Evolutionary conservation across 2,797 vertebrate genomes (phyloP).

Genomic region (Spheniscus humboldti): DNA sequence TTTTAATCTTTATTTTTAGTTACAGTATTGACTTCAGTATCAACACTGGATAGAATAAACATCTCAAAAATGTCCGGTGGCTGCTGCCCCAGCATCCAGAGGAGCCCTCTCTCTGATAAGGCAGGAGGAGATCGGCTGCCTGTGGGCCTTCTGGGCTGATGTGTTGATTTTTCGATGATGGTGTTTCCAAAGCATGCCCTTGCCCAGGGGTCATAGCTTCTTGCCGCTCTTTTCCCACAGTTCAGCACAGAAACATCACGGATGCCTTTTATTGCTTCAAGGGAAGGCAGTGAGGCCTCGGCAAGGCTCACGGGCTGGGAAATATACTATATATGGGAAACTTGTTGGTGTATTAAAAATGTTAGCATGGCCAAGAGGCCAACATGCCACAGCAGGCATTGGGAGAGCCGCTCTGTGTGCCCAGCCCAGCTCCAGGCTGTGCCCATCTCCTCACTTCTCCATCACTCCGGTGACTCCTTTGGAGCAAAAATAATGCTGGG

Average conservation of each 20-base stretch:
- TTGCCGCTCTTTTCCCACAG: constrained; percentile 71
- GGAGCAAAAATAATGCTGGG: background rate
- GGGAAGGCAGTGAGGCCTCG: background rate
- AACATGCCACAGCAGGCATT: accelerated
- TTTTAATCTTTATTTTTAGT: constrained; percentile 62
- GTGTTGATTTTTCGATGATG: constrained; percentile 64
- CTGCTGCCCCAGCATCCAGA: constrained; percentile 43
- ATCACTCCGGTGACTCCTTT: background rate
- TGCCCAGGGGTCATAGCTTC: constrained; percentile 55
- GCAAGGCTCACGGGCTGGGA: constrained; percentile 21
- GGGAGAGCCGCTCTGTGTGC: background rate
- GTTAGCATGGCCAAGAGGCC: background rate
- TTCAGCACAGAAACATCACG: constrained; percentile 57
- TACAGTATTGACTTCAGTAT: constrained; percentile 16
- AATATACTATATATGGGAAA: constrained; percentile 54
- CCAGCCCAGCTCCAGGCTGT: background rate
- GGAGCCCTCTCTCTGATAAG: background rate
- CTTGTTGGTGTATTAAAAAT: background rate
- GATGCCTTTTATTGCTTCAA: constrained; percentile 49
- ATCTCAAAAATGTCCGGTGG: constrained; percentile 33
- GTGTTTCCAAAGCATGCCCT: constrained; percentile 59
- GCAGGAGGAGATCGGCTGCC: background rate
- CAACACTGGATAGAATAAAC: constrained; percentile 41
- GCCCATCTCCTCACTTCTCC: background rate
- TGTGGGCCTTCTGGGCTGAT: constrained; percentile 29